A percentile compares a stretch with the other conserved stretches of the same genome.
Evolutionary conservation across 1,140 invertebrate genomes (phyloP).

Genomic region (Hormaphis cornu): DNA sequence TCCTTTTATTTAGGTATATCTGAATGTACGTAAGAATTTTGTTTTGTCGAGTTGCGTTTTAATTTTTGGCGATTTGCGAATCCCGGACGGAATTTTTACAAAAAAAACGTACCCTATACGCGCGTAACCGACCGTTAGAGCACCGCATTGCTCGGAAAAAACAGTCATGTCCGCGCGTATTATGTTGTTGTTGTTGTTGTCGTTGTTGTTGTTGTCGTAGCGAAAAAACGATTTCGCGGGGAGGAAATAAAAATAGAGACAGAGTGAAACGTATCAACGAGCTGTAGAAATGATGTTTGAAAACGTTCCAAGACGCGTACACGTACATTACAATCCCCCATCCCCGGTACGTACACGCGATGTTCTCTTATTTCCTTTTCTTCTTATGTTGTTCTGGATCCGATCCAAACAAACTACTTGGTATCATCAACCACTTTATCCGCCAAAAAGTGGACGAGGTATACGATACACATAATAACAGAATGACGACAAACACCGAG

Average conservation of each 20-base stretch:
- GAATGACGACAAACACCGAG: constrained; percentile 18
- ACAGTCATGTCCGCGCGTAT: constrained; percentile 19
- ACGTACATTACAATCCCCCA: not conserved
- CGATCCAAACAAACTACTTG: constrained; percentile 29
- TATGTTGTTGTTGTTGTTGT: constrained; percentile 31
- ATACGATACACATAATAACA: no score
- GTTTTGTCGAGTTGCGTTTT: no score
- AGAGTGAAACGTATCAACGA: not conserved
- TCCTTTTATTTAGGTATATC: no score
- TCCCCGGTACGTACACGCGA: not conserved
- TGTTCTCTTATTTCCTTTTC: constrained; percentile 7
- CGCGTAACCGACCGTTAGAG: not conserved
- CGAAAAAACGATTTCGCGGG: no score
- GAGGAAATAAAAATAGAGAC: not conserved
- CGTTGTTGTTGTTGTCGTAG: no score
- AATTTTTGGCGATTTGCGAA: no score
- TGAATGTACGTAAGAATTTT: no score
- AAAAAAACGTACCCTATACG: no score
- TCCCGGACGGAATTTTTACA: no score
- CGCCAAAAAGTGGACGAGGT: no score
- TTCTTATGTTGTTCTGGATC: constrained; percentile 13
- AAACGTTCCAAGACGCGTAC: constrained; percentile 19
- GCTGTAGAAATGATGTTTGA: not conserved
- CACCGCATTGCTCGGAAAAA: constrained; percentile 12
- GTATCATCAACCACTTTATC: constrained; percentile 21